Evolutionary conservation across 1,140 invertebrate species (phyloP), one percentile per base, ranked within the genome.

Genomic region (Leptinotarsa defecta): DNA sequence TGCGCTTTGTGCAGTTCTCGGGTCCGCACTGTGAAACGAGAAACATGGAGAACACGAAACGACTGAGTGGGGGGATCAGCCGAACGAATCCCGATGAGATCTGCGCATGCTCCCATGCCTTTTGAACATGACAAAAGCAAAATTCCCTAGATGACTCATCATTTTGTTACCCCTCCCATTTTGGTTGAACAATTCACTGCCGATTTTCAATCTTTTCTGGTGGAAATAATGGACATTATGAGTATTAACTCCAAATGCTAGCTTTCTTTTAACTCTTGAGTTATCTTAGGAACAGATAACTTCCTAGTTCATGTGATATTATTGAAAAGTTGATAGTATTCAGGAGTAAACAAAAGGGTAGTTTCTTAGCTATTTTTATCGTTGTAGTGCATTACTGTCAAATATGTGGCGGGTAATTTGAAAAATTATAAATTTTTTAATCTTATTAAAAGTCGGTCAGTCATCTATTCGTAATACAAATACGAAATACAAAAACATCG

Each of bases 31-130:
- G 84, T 84, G 83, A 82, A 83, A 84, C 84, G 81, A 83, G 83
- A 81, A 85, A 85, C 84, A 85, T 85, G 84, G 83, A 82, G 80
- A 79, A 84, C 83, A 82, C 84, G 84, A 85, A 85, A 80, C 81
- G 81, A 85, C 84, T 85, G 84, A 84, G 81, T 79, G 78, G 83
- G 83, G 34, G 83, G 81, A 83, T 84, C 80, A 82, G 79, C 76
- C 76, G 73, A 76, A 76, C 81, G 81, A 84, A 81, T 75, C 74
- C 78, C 71, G 73, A 79, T 78, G 77, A 80, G 76, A 71, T 79
- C 78, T 81, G 80, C 81, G 83, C 83, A 75, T 81, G 82, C 74
- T 68, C 73, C 69, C 48, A 73, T 52, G 57, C n/a, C 43, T 64
- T 48, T 15, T 68, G 70, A 81, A 81, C 80, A 57, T 71, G 22